Base-by-base conservation (phyloP, 2,797 vertebrate genomes). In the Lepilemur ruficaudatus region DNA sequence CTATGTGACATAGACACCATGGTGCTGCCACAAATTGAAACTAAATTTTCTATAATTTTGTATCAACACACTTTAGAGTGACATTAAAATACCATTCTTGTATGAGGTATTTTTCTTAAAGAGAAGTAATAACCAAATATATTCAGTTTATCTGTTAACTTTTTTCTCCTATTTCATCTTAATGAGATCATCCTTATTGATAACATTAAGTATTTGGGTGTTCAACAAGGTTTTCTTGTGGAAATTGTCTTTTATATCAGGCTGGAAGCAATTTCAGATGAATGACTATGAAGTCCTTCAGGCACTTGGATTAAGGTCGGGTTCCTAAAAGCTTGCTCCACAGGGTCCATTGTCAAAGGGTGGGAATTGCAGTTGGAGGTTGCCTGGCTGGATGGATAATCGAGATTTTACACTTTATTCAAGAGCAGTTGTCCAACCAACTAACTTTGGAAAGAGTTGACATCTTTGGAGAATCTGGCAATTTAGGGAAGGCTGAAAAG, bases 21-120 rank as follows among this genome's bases (percentile, higher is more conserved):
- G 11, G 3, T 46, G 28, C 50, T 57, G 25, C 32, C 57, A 67
- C 50, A 57, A 32, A 50, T 20, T 14, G 10, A 52, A 89, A 73
- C 35, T 35, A 70, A 65, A n/a, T n/a, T 48, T 72, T 92, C 63
- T 87, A 52, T 92, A 88, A 63, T 78, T 95, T 97, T 43, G 8
- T 85, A 15, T 48, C 83, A 52, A 67, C 67, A 63, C 1, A 50
- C 30, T 22, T 92, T 55, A 59, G 78, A 75, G 50, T 89, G 65
- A 91, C 3, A 41, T 83, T 72, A 92, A 89, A 96, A 91, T 75
- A 43, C 4, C 38, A 41, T 35, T 76, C 55, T 52, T 28, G n/a
- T n/a, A 65, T 23, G 20, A 96, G 48, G 43, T 46, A 14, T 28
- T 2, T 83, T 93, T 80, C 75, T 83, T 17, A 89, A 78, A 69